phyloP scores from a whole-genome alignment of 1,140 invertebrate species.

The Zaprionus nigranus region DNA sequence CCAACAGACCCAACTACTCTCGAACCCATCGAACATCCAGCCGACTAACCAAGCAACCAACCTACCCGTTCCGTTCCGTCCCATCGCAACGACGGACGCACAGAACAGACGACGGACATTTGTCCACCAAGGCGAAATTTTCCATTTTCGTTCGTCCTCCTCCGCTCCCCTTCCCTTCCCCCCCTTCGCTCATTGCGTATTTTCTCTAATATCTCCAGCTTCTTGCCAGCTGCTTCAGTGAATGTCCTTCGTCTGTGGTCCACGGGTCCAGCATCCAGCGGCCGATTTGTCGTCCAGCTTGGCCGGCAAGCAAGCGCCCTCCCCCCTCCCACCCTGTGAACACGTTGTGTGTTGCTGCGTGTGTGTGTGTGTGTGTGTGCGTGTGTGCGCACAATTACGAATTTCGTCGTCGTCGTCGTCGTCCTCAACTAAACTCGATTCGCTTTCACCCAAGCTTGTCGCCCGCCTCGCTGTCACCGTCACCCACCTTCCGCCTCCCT shows the following conservation, averaged over 20 bases:
- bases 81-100: conserved; percentile 26
- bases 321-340: not conserved
- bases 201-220: conserved; percentile 77
- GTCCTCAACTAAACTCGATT: conserved; percentile 74
- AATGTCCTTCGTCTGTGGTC: conserved; percentile 36
- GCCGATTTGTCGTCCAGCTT: conserved; percentile 63
- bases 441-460: conserved; percentile 67
- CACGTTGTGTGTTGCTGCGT: conserved; percentile 23
- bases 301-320: conserved; percentile 24
- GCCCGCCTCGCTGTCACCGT: conserved; percentile 66
- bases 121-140: conserved; percentile 78
- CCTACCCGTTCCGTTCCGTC: conserved; percentile 18
- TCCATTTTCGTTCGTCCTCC: conserved; percentile 67
- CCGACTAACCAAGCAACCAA: conserved; percentile 1
- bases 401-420: conserved; percentile 57
- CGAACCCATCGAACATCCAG: not conserved
- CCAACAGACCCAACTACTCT: no score
- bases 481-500: conserved; percentile 24
- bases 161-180: not conserved
- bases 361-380: conserved; percentile 60
- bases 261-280: conserved; percentile 43
- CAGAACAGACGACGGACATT: conserved; percentile 47
- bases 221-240: conserved; percentile 72
- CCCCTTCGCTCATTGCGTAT: conserved; percentile 41
- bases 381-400: conserved; percentile 76